Conservation (phyloP, 1,140 invertebrate genomes). For the Polypedilum pembai region DNA sequence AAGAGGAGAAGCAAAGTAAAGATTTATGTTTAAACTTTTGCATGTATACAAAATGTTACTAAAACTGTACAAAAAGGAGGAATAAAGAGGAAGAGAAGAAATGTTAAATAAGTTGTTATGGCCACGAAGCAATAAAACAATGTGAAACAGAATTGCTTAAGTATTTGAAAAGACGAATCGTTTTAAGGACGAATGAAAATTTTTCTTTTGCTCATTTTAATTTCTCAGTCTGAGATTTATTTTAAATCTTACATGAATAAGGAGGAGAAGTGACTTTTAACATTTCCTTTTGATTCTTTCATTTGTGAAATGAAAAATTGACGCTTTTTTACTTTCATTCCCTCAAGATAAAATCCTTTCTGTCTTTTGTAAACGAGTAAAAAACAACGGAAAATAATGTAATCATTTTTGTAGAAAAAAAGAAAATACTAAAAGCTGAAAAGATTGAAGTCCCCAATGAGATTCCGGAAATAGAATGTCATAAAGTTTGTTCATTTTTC, state of each 20-base stretch:
- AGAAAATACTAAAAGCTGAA: neutral
- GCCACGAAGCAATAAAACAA: constrained; percentile 1
- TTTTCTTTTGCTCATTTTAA: neutral
- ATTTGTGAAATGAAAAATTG: neutral
- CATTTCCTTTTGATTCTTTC: neutral
- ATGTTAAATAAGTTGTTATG: constrained; percentile 13
- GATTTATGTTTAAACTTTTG: neutral
- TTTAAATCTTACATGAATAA: neutral
- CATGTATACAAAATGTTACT: neutral
- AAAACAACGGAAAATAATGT: neutral
- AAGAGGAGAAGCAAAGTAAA: neutral
- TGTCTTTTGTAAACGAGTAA: neutral
- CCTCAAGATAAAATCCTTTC: neutral
- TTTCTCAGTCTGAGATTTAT: neutral
- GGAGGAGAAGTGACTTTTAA: neutral
- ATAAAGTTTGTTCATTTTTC: neutral
- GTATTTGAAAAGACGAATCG: neutral
- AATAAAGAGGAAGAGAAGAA: neutral
- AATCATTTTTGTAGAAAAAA: neutral
- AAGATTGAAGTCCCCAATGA: neutral
- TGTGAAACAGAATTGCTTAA: neutral
- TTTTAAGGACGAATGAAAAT: no score
- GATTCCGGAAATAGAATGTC: constrained; percentile 26
- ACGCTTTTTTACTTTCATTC: constrained; percentile 4
- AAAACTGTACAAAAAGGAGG: neutral